Base-by-base conservation (phyloP, 2,888 invertebrate species). In the Leptarthrus brevirostris region DNA sequence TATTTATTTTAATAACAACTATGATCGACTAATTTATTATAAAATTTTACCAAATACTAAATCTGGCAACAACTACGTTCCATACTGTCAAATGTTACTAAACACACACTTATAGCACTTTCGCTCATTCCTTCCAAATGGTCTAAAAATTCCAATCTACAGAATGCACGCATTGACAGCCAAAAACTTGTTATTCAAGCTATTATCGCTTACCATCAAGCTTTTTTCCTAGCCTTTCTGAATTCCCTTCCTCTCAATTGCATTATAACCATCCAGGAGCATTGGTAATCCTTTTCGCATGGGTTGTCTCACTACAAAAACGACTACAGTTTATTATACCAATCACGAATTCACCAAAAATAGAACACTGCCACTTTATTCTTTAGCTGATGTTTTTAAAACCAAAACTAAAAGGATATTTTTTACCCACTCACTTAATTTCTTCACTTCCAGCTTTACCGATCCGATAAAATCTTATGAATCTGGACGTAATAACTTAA, bases 61-160 rank as follows among this genome's bases (percentile, higher is more conserved):
- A 18, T 58, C 58, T 58, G 58, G 58, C 58, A 58, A 58, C 58
- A 12, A 36, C 10, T 16, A 58, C 16, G 20, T 58, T 12, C 34
- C 36, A 58, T 36, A 36, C 36, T 58, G 58, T 36, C 58, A 36
- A 36, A 58, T 58, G n/a, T 26, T 18, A 34, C 26, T 20, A 36
- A 34, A 58, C 58, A 58, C 58, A 58, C 36, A 58, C 58, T 12
- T 12, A 36, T 36, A 58, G 36, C 58, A 58, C 58, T 58, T 58
- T 58, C 58, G 56, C 56, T 56, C 30, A 56, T 56, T 56, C 58
- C 58, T 36, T 52, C 16, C 12, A 22, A 69, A 69, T 69, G 69
- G 69, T 69, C 69, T 49, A 69, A 69, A 52, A 69, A 69, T 69
- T 69, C 69, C 69, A 69, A 69, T 34, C 30, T 14, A n/a, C 69